A percentile compares a stretch with the other conserved stretches of the same genome.
phyloP scores from a whole-genome alignment of 2,113 vertebrate genomes.

The Aix galericulata region DNA sequence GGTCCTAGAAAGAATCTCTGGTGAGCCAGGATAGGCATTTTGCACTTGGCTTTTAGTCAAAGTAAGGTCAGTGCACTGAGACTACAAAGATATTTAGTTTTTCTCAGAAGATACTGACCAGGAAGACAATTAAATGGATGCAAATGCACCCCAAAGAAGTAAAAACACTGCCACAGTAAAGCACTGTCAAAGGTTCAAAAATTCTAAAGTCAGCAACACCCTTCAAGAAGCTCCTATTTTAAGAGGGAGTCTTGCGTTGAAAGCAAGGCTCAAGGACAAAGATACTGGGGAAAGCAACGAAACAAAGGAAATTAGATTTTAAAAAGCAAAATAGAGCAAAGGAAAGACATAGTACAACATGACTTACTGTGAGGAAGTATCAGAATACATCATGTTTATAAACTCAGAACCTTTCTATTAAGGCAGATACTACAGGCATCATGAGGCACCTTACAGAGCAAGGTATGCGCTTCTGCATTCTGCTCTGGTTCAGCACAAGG shows the following conservation, averaged over 20 bases:
- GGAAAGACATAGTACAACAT: neutral
- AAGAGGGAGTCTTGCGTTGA: neutral
- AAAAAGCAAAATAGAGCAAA: neutral
- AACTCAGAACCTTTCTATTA: neutral
- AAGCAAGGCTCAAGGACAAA: neutral
- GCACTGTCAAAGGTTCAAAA: neutral
- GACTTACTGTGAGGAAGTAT: neutral
- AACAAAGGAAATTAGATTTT: neutral
- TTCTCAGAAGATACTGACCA: neutral
- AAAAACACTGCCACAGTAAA: neutral
- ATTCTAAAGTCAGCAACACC: neutral
- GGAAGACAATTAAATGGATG: neutral
- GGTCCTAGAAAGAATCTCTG: neutral
- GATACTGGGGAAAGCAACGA: neutral
- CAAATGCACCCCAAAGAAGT: neutral
- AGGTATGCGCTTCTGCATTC: neutral
- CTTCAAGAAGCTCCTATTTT: neutral
- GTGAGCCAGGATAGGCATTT: neutral
- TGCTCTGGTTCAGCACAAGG: neutral
- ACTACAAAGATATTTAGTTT: neutral
- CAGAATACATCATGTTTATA: neutral
- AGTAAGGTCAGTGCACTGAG: neutral
- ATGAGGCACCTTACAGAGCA: neutral
- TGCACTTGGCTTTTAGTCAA: neutral
- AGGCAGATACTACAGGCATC: neutral